These are phyloP conservation scores for Lamellibrachia luymesi DNA, from an alignment of 1,140 invertebrate genomes.

Conservation along the genomic window DNA sequence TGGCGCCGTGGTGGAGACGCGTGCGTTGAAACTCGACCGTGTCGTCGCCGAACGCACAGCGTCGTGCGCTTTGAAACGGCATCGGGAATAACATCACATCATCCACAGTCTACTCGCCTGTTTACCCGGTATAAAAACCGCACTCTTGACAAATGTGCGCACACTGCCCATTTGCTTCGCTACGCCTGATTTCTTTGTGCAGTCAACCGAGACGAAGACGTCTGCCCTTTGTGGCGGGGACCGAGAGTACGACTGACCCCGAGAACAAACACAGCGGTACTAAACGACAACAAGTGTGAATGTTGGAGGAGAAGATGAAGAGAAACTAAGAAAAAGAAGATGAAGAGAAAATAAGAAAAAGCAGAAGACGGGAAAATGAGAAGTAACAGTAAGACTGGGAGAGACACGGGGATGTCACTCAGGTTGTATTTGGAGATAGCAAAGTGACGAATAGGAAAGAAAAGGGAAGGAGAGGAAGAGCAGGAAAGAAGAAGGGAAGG, in stretches of 20 bases:
- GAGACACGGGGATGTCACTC: too few relatives aligned
- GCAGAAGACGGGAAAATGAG: neutral
- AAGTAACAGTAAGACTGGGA: neutral
- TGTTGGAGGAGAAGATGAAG: too few relatives aligned
- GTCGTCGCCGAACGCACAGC: neutral
- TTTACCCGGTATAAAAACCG: too few relatives aligned
- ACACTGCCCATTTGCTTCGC: neutral
- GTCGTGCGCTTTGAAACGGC: neutral
- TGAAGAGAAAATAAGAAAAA: neutral
- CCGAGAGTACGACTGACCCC: neutral
- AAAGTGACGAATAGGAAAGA: too few relatives aligned
- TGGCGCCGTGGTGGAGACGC: neutral
- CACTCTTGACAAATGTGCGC: neutral
- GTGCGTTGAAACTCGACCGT: neutral
- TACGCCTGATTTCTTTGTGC: neutral
- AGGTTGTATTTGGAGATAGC: too few relatives aligned
- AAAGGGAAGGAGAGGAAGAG: too few relatives aligned
- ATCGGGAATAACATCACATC: neutral
- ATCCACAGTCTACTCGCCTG: too few relatives aligned
- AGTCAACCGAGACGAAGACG: neutral
- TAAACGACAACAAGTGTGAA: neutral
- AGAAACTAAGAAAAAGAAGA: neutral
- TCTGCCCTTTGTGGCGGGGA: neutral
- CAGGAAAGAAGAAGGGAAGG: too few relatives aligned
- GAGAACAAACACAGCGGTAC: neutral